Percentiles rank a stretch among this genome's conserved stretches.
Evolutionary conservation across 2,113 vertebrate genomes (phyloP).

Genomic region (Poeciliopsis turrubarensis): DNA sequence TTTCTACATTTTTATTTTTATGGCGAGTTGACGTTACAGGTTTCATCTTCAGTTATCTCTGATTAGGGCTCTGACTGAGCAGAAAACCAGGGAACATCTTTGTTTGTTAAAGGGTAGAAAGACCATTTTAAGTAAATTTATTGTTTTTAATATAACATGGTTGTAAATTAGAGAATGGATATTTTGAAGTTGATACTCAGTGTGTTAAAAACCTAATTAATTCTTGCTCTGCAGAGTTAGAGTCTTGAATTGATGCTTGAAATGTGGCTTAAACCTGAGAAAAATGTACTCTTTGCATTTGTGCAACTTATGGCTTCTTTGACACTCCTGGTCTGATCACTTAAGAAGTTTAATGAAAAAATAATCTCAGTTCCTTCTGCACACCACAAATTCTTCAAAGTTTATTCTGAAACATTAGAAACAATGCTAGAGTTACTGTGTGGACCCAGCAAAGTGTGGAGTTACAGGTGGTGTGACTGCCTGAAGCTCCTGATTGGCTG

Average conservation of each 20-base stretch:
- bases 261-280: not conserved
- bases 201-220: not conserved
- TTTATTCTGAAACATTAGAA: not conserved
- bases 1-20: not conserved
- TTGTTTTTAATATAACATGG: not conserved
- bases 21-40: not conserved
- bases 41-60: not conserved
- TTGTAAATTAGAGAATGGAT: not conserved
- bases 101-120: not conserved
- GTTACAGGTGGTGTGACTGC: conserved; percentile 70
- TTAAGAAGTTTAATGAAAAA: not conserved
- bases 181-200: not conserved
- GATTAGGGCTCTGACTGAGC: not conserved
- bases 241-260: not conserved
- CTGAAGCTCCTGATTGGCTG: conserved; percentile 53
- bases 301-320: not conserved
- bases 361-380: not conserved
- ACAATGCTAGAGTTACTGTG: not conserved
- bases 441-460: conserved; percentile 4
- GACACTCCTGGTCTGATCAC: not conserved
- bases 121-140: not conserved
- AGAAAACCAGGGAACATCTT: not conserved
- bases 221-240: not conserved
- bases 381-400: not conserved
- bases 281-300: not conserved